Evolutionary conservation across 1,140 invertebrate species (phyloP).

Genomic region (Nebria ingens): DNA sequence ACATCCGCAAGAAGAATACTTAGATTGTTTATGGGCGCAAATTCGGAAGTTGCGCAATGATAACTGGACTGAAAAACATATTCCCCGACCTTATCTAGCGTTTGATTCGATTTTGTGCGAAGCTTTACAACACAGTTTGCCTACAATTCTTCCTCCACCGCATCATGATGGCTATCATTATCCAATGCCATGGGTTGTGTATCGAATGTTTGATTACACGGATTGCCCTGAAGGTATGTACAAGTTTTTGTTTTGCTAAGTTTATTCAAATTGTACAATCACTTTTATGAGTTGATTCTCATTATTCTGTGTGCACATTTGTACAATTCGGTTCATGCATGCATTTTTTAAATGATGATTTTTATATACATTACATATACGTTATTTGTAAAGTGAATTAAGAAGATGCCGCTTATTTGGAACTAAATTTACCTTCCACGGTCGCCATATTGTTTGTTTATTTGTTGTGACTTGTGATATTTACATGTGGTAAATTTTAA

Average conservation of each 20-base stretch:
- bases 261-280: constrained; percentile 17
- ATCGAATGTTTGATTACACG: constrained; percentile 96
- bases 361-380: too few relatives aligned
- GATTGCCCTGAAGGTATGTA: constrained; percentile 97
- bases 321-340: not conserved
- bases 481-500: too few relatives aligned
- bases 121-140: constrained; percentile 90
- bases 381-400: too few relatives aligned
- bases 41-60: constrained; percentile 84
- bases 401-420: too few relatives aligned
- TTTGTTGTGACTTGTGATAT: too few relatives aligned
- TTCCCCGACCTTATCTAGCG: constrained; percentile 85
- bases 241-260: too few relatives aligned
- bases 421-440: too few relatives aligned
- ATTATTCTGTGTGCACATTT: not conserved
- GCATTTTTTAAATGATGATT: too few relatives aligned
- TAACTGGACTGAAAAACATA: constrained; percentile 96
- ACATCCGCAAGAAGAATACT: constrained; percentile 96
- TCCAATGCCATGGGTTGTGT: constrained; percentile 83
- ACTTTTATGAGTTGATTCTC: not conserved
- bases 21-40: constrained; percentile 96
- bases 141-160: constrained; percentile 75
- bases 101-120: constrained; percentile 94
- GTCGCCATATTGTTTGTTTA: too few relatives aligned
- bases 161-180: constrained; percentile 84